Conservation (phyloP, 2,888 invertebrate species). For the Ptilodon capucinus region DNA sequence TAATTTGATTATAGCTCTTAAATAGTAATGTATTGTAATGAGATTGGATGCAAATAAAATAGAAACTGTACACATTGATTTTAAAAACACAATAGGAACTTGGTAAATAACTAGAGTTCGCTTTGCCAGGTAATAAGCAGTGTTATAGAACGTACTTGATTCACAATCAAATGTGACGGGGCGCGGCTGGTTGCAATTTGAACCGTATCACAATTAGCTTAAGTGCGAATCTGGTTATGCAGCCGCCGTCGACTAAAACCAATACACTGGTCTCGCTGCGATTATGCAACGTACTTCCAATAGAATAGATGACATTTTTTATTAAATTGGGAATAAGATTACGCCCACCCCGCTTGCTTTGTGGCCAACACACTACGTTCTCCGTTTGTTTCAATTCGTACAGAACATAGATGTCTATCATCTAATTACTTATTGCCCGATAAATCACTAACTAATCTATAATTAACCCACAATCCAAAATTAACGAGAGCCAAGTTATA, state of each 20-base stretch:
- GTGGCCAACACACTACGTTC: too few relatives aligned
- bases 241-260: too few relatives aligned
- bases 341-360: too few relatives aligned
- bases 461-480: slow-evolving; percentile 71
- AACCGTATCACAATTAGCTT: too few relatives aligned
- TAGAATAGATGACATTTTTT: too few relatives aligned
- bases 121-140: background rate
- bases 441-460: slow-evolving; percentile 42
- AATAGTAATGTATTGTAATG: background rate
- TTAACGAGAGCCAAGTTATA: slow-evolving; percentile 70
- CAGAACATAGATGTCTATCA: background rate
- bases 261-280: too few relatives aligned
- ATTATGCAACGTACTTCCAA: too few relatives aligned
- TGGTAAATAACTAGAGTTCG: background rate
- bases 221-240: too few relatives aligned
- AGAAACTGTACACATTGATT: background rate
- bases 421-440: slow-evolving; percentile 29
- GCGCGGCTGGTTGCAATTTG: too few relatives aligned
- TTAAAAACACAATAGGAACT: background rate
- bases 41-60: background rate
- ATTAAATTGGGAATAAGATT: too few relatives aligned
- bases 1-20: background rate
- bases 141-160: background rate
- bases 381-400: too few relatives aligned
- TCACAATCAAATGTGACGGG: background rate